Conservation (phyloP, 1,140 invertebrate species). For the Drosophila kanapiae region DNA sequence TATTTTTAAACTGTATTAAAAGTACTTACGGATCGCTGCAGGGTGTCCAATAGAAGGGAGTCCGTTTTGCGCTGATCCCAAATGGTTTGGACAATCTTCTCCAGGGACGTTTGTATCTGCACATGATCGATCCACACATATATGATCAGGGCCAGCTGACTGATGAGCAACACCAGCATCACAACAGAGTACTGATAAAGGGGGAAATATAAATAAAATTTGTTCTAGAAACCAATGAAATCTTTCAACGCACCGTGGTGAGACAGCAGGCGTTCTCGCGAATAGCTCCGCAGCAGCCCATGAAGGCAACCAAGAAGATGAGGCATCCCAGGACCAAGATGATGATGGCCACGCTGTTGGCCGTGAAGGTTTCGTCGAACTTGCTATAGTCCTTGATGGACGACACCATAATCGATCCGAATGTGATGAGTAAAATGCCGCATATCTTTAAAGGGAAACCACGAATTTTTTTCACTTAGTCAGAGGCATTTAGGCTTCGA, state of each 20-base stretch:
- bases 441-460: conserved; percentile 86
- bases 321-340: conserved; percentile 90
- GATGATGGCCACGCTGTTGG: conserved; percentile 87
- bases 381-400: conserved; percentile 86
- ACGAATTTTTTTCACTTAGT: conserved; percentile 24
- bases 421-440: conserved; percentile 87
- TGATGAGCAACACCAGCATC: conserved; percentile 88
- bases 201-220: not conserved
- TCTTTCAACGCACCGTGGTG: conserved; percentile 88
- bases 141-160: conserved; percentile 88
- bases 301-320: conserved; percentile 92
- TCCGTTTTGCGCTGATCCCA: conserved; percentile 64
- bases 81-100: conserved; percentile 84
- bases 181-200: conserved; percentile 88
- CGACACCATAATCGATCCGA: conserved; percentile 87
- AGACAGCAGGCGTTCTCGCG: conserved; percentile 93
- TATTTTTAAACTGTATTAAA: not conserved
- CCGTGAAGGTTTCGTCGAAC: conserved; percentile 85
- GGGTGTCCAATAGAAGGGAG: conserved; percentile 53
- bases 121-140: conserved; percentile 87
- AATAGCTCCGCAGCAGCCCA: conserved; percentile 94
- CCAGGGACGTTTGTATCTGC: conserved; percentile 85
- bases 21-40: conserved; percentile 68
- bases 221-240: not conserved
- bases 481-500: not conserved